Percentiles rank a stretch among this genome's conserved stretches.
phyloP scores from a whole-genome alignment of 2,888 invertebrate genomes.

The Meiosimyza platycephala region DNA sequence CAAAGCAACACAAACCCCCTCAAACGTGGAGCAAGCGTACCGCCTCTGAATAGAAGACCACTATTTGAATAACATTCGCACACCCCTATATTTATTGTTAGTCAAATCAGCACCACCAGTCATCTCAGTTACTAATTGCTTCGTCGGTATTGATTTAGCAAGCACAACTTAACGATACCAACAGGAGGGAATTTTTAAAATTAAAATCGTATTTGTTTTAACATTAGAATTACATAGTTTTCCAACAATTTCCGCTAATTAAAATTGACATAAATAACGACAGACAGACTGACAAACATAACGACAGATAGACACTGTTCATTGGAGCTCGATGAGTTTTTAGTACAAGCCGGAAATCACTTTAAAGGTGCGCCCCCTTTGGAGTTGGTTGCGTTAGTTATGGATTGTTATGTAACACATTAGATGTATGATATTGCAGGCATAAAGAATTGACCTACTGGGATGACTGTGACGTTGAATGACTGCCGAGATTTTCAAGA shows the following conservation, averaged over 20 bases:
- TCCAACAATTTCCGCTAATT: slow-evolving; percentile 58
- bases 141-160: background rate
- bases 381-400: slow-evolving; percentile 29
- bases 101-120: too few species aligned
- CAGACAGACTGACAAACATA: background rate
- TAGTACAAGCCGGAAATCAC: slow-evolving; percentile 64
- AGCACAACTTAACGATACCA: background rate
- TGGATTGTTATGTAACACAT: background rate
- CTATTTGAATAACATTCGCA: too few species aligned
- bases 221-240: slow-evolving; percentile 2
- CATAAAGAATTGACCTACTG: slow-evolving; percentile 11
- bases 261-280: slow-evolving; percentile 53
- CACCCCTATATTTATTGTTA: too few species aligned
- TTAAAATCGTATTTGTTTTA: slow-evolving; percentile 5
- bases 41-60: too few species aligned
- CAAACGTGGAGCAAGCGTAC: too few species aligned
- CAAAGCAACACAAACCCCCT: too few species aligned
- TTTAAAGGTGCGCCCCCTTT: slow-evolving; percentile 59
- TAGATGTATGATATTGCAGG: background rate
- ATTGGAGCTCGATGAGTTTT: slow-evolving; percentile 60
- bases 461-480: background rate
- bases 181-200: background rate
- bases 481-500: slow-evolving; percentile 7
- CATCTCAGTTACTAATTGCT: too few species aligned
- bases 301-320: slow-evolving; percentile 37